Base-by-base conservation (phyloP, 2,797 vertebrate genomes). In the Chelidonichthys spinosus region DNA sequence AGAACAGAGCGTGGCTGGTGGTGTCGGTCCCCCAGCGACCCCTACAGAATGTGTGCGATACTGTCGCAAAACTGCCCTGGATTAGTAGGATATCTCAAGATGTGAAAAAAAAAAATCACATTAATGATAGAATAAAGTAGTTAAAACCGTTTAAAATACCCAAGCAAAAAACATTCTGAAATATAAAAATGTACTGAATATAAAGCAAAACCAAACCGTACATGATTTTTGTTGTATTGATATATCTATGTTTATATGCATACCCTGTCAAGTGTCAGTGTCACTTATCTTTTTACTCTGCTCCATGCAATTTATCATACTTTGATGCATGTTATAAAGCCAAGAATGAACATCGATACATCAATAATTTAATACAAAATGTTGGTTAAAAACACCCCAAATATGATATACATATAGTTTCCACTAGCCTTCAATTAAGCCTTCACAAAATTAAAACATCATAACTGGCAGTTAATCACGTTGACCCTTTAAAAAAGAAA, bases 1-100 rank as follows among this genome's bases (percentile, higher is more conserved):
- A 78, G 74, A 80, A 55, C 60, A 13, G 72, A 44, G 62, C 9
- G 36, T 17, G 35, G 44, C 25, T 7, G 10, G 46, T 33, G 61
- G 33, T 67, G 11, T 10, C 4, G 18, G 18, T 2, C 13, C 35
- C 17, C 13, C 14, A 65, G 64, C 56, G 85, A 43, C 63, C 61
- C 63, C 79, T 75, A 52, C 49, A 61, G 90, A 25, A 6, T 3
- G 0, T 1, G 8, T 33, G 8, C 1, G 25, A 53, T 60, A 75
- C 55, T 81, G 63, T 62, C 65, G 3, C 0, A 14, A 10, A 47
- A 40, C 11, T 5, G 11, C 13, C 13, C 36, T 33, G n/a, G 40
- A 9, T 33, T 11, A 32, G 13, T 36, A 11, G 32, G 42, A 14
- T 8, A 14, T 56, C 25, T 44, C 5, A 53, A 52, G 6, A 18